These are phyloP conservation scores for Drosophila maculinotata DNA, from an alignment of 2,888 invertebrate species.

Conservation along the genomic window DNA sequence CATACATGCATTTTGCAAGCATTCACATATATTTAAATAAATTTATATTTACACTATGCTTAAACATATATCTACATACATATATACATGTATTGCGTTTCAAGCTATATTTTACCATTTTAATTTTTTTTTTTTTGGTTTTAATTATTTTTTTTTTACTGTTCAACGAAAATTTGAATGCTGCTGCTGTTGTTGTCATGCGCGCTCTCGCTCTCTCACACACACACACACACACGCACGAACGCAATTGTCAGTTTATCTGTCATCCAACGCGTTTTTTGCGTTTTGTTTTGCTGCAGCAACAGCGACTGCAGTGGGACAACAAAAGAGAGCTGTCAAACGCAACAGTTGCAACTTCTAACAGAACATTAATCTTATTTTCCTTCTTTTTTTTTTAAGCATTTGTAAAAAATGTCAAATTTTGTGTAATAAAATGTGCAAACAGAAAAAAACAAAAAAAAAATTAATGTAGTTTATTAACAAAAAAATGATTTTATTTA, in stretches of 20 bases:
- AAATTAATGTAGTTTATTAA: conserved; percentile 21
- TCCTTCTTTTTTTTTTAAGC: conserved; percentile 1
- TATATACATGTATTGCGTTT: conserved; percentile 32
- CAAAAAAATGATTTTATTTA: conserved; percentile 16
- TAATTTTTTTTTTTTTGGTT: conserved; percentile 14
- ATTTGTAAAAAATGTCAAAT: conserved; percentile 37
- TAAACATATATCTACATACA: conserved; percentile 5
- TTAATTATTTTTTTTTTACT: conserved; percentile 36
- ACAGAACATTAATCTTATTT: too few relatives aligned
- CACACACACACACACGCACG: too few relatives aligned
- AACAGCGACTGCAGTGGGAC: conserved; percentile 11
- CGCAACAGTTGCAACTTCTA: conserved; percentile 48
- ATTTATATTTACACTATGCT: not conserved
- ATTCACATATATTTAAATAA: conserved; percentile 9
- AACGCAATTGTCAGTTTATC: conserved; percentile 20
- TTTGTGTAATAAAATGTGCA: conserved; percentile 2
- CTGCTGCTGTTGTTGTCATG: conserved; percentile 56
- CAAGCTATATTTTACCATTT: conserved; percentile 20
- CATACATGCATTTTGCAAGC: conserved; percentile 7
- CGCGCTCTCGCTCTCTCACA: conserved; percentile 50
- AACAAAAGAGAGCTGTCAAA: conserved; percentile 23
- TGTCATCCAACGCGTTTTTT: conserved; percentile 38
- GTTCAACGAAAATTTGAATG: conserved; percentile 51
- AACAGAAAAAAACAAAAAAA: conserved; percentile 15
- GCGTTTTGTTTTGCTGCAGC: conserved; percentile 63